These are phyloP conservation scores for Menura novaehollandiae DNA, from an alignment of 2,113 vertebrate genomes.

Conservation along the genomic window DNA sequence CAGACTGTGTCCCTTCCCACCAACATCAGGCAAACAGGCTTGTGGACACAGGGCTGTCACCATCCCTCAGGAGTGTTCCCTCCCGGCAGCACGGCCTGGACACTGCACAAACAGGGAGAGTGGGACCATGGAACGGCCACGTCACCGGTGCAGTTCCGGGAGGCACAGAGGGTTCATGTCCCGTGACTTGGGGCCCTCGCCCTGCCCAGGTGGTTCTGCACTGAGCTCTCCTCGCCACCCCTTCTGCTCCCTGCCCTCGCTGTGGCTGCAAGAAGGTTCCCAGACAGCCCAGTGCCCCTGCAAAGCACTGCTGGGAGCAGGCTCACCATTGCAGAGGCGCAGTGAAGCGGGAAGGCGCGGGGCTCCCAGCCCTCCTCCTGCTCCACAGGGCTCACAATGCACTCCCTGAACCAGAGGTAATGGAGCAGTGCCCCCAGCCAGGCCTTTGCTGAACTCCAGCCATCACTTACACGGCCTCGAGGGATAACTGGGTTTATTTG, in stretches of 20 bases:
- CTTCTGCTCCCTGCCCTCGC: neutral
- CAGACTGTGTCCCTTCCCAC: neutral
- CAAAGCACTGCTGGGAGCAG: neutral
- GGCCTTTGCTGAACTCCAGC: neutral
- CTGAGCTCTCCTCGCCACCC: neutral
- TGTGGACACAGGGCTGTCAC: neutral
- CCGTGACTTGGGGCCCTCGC: fast-evolving
- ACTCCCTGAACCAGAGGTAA: conserved; percentile 25
- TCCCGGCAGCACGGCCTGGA: fast-evolving
- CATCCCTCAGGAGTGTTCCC: neutral
- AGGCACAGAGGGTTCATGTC: fast-evolving
- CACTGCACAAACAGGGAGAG: neutral
- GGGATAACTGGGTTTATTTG: conserved; percentile 32
- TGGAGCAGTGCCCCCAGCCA: neutral
- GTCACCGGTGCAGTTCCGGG: fast-evolving
- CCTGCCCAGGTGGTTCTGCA: neutral
- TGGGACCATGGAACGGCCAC: neutral
- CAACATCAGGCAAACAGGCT: neutral
- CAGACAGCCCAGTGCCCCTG: neutral
- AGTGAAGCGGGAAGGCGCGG: neutral
- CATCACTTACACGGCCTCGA: neutral
- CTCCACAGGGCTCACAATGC: neutral
- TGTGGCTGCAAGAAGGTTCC: neutral
- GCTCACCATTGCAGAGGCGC: neutral
- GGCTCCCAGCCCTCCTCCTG: neutral